These are phyloP conservation scores for Perca flavescens DNA, from an alignment of 2,113 vertebrate species.

Conservation along the genomic window DNA sequence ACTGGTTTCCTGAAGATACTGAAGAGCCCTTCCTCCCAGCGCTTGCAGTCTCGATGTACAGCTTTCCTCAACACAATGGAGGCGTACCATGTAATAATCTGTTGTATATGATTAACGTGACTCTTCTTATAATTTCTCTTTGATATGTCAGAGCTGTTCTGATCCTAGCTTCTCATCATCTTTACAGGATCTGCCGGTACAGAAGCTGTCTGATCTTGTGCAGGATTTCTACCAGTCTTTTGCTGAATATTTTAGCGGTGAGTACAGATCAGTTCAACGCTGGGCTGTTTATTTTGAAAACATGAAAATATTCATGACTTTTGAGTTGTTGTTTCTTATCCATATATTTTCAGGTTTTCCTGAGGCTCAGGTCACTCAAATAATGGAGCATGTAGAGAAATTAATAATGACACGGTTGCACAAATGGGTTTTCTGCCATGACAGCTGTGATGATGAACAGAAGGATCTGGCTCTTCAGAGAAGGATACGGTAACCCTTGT, in stretches of 20 bases:
- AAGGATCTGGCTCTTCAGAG: conserved; percentile 84
- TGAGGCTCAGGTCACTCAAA: conserved; percentile 77
- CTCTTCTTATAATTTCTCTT: background rate
- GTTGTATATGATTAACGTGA: background rate
- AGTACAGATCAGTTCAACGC: conserved; percentile 54
- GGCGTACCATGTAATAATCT: conserved; percentile 80
- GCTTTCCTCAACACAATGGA: conserved; percentile 87
- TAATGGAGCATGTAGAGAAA: conserved; percentile 88
- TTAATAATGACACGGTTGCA: conserved; percentile 87
- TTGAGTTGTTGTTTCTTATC: background rate
- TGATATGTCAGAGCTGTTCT: background rate
- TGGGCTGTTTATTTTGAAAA: background rate
- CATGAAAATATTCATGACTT: background rate
- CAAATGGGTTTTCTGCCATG: conserved; percentile 87
- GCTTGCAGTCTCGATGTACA: conserved; percentile 82
- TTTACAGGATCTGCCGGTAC: conserved; percentile 78
- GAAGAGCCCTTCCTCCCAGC: conserved; percentile 79
- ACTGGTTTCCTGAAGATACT: conserved; percentile 85
- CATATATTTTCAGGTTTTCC: conserved; percentile 73
- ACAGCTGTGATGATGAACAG: conserved; percentile 86
- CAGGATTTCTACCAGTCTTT: conserved; percentile 87
- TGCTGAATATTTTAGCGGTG: conserved; percentile 79
- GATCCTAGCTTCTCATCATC: background rate
- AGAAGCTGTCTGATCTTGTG: conserved; percentile 85
- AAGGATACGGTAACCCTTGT: conserved; percentile 80